Evolutionary conservation across 2,888 invertebrate species (phyloP).

Genomic region (Nebria brevicollis): DNA sequence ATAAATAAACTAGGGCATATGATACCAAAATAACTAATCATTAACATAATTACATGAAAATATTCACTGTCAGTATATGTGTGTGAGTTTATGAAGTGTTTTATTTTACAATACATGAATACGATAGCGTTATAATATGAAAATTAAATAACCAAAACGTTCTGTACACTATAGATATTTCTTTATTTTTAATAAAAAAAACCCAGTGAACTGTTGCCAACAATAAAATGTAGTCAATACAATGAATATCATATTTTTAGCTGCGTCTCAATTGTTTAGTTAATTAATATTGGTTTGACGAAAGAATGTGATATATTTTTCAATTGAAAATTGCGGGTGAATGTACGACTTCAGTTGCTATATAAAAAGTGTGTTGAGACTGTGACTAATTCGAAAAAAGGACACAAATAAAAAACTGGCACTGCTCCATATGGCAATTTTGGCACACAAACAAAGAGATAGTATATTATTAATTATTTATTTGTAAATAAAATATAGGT

Average conservation of each 20-base stretch:
- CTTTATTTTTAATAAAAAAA: background rate
- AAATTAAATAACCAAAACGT: background rate
- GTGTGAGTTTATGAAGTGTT: background rate
- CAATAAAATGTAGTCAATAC: background rate
- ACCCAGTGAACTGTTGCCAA: background rate
- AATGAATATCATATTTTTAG: background rate
- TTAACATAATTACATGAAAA: slow-evolving; percentile 12
- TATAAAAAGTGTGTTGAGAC: slow-evolving; percentile 8
- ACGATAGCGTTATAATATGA: no score
- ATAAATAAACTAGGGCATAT: slow-evolving; percentile 12
- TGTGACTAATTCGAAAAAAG: slow-evolving; percentile 4
- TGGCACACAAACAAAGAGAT: slow-evolving; percentile 18
- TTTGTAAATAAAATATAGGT: background rate
- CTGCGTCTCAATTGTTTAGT: background rate
- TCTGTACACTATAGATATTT: background rate
- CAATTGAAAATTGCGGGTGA: slow-evolving; percentile 2
- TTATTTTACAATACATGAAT: background rate
- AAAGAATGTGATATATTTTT: background rate
- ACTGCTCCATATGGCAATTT: background rate
- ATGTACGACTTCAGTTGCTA: background rate
- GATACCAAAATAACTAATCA: slow-evolving; percentile 11
- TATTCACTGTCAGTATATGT: slow-evolving; percentile 11
- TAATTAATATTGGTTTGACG: background rate
- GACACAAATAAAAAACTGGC: slow-evolving; percentile 17
- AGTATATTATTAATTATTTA: background rate